phyloP scores from a whole-genome alignment of 2,113 vertebrate species.

The Entelurus aequoreus region DNA sequence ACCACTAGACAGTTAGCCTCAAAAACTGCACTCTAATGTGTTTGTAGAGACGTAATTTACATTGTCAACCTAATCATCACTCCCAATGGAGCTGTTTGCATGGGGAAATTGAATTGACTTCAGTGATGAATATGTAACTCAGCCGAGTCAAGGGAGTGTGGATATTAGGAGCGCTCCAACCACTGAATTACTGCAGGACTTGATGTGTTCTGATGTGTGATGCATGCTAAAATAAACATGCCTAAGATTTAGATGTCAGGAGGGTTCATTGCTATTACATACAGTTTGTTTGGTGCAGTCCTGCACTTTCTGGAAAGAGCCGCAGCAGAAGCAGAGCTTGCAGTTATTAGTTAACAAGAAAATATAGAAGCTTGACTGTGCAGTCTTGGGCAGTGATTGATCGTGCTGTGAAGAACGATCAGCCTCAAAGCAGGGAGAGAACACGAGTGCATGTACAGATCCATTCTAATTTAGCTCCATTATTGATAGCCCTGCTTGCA shows the following conservation, averaged over 20 bases:
- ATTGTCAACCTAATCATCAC: slow-evolving; percentile 48
- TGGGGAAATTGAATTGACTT: slow-evolving; percentile 39
- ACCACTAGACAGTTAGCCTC: slow-evolving; percentile 41
- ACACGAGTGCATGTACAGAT: slow-evolving; percentile 50
- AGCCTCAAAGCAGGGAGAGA: slow-evolving; percentile 19
- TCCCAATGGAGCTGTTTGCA: slow-evolving; percentile 44
- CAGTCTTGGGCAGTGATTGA: slow-evolving; percentile 50
- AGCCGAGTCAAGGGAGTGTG: slow-evolving; percentile 40
- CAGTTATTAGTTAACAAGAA: slow-evolving; percentile 59
- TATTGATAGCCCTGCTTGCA: slow-evolving; percentile 56
- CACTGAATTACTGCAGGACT: slow-evolving; percentile 24
- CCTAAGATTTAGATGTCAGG: too few species aligned
- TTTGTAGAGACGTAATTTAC: slow-evolving; percentile 47
- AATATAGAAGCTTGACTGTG: slow-evolving; percentile 44
- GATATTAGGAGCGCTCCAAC: slow-evolving; percentile 43
- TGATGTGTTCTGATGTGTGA: too few species aligned
- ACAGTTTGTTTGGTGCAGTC: background rate
- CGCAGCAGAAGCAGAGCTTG: slow-evolving; percentile 19
- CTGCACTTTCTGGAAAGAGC: slow-evolving; percentile 23
- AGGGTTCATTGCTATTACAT: too few species aligned
- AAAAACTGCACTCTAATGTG: slow-evolving; percentile 33
- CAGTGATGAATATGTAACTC: slow-evolving; percentile 44
- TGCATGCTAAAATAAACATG: too few species aligned
- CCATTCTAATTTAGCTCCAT: slow-evolving; percentile 63
- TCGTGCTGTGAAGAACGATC: slow-evolving; percentile 49